Base-by-base conservation (phyloP, 2,113 vertebrate genomes). In the Oreochromis niloticus region DNA sequence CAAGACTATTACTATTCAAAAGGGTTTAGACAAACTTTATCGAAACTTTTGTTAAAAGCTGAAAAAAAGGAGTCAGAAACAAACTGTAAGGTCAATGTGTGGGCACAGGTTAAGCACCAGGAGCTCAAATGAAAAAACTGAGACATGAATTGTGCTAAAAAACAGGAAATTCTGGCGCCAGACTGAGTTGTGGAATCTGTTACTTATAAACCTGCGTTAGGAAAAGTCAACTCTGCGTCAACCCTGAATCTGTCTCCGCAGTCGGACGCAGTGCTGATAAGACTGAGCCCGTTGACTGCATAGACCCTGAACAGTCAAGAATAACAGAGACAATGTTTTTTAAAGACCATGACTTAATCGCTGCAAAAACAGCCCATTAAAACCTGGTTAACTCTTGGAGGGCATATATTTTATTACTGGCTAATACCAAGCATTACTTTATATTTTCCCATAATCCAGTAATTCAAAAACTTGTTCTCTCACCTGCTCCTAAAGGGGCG, bases 131-230 rank as follows among this genome's bases (percentile, higher is more conserved):
- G 22, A 73, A 93, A 87, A 93, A 91, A 88, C 88, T 81, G 34
- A 83, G 82, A 81, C 57, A 13, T 82, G 90, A 93, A 94, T 93
- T 92, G 88, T 87, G 82, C 61, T 78, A 46, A 93, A 66, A 95
- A 96, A 95, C 94, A 95, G 96, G 95, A 96, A 95, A 91, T 94
- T 90, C 91, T 91, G 90, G 92, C 85, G 91, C 92, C 95, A 90
- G 93, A 86, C 85, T 88, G 66, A 91, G 78, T 93, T 82, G 86
- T 6, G 85, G 90, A 91, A 91, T 89, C 88, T 87, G 80, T 93
- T 88, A 86, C 83, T 81, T 79, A 85, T 50, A 93, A 87, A 91
- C 48, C 22, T 39, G 61, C n/a, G 80, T 84, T 87, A 91, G 87
- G 88, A 90, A 91, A 90, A 91, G 91, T 85, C 86, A 82, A 52